These are phyloP conservation scores for Myrmophylax atrothorax DNA, from an alignment of 2,113 vertebrate genomes.

Conservation along the genomic window DNA sequence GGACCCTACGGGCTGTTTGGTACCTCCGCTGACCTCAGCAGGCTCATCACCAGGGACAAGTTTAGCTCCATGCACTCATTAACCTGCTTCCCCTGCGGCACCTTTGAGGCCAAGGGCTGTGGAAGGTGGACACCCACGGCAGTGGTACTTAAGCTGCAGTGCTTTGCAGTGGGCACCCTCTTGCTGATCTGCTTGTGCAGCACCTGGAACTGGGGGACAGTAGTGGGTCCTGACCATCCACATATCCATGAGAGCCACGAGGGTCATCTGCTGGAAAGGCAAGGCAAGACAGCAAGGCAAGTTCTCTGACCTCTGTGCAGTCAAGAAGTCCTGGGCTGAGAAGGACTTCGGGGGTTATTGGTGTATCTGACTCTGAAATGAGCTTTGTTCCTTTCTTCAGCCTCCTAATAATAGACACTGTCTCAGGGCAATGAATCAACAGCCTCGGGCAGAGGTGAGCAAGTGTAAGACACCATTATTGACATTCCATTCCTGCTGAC, in stretches of 20 bases:
- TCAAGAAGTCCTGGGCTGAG: background rate
- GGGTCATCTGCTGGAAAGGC: background rate
- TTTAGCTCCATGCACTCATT: background rate
- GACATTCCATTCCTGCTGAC: slow-evolving; percentile 70
- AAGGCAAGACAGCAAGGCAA: background rate
- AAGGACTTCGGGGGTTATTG: slow-evolving; percentile 74
- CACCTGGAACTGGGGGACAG: background rate
- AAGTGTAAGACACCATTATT: slow-evolving; percentile 70
- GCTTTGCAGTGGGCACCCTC: background rate
- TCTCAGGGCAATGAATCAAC: slow-evolving; percentile 79
- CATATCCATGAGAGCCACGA: rapidly evolving
- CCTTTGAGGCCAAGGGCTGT: rapidly evolving
- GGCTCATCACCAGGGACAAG: background rate
- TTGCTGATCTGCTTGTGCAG: background rate
- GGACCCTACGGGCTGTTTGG: background rate
- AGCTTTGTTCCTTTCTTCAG: slow-evolving; percentile 83
- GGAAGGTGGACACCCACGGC: background rate
- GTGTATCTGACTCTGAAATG: slow-evolving; percentile 82
- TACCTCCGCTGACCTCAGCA: background rate
- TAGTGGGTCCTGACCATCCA: background rate
- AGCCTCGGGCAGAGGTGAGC: slow-evolving; percentile 71
- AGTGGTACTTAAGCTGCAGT: background rate
- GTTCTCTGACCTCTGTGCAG: background rate
- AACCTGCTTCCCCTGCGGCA: background rate
- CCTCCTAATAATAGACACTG: slow-evolving; percentile 77